Percentiles rank a stretch among this genome's conserved stretches.
Conservation (phyloP, 2,113 vertebrate genomes). For the Seriola dumerili region DNA sequence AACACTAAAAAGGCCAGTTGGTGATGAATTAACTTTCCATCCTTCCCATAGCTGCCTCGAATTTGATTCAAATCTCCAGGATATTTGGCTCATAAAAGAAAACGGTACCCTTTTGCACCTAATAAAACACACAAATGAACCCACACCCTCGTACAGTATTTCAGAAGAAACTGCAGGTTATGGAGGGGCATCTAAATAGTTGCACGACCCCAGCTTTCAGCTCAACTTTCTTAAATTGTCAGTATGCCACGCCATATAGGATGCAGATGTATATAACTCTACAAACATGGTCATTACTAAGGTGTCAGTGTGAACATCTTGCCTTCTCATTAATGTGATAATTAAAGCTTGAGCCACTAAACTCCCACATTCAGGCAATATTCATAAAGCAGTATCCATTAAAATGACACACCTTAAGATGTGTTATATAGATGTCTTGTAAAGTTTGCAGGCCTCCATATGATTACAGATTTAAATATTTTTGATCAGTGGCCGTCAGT, state of each 20-base stretch:
- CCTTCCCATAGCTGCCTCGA: constrained; percentile 42
- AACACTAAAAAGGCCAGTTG: constrained; percentile 25
- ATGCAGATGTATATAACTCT: constrained; percentile 64
- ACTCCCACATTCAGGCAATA: constrained; percentile 40
- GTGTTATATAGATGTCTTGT: constrained; percentile 17
- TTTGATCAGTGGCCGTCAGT: neutral
- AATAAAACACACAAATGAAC: constrained; percentile 62
- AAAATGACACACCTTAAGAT: constrained; percentile 34
- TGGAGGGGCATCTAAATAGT: constrained; percentile 16
- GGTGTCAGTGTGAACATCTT: constrained; percentile 37
- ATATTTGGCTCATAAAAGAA: constrained; percentile 68
- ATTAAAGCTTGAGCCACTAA: constrained; percentile 43
- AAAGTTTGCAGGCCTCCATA: constrained; percentile 35
- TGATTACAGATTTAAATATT: constrained; percentile 51
- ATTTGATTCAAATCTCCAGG: constrained; percentile 51
- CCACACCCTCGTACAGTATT: constrained; percentile 36
- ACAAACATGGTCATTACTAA: constrained; percentile 46
- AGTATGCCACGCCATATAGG: constrained; percentile 44
- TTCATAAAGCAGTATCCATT: constrained; percentile 44
- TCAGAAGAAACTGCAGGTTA: constrained; percentile 36
- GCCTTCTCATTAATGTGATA: constrained; percentile 45
- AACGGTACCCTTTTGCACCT: constrained; percentile 59
- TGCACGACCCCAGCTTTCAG: constrained; percentile 13
- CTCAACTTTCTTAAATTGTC: constrained; percentile 36
- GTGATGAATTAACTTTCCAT: constrained; percentile 42